Conservation (phyloP, 2,113 vertebrate species). For the Thermophis baileyi region DNA sequence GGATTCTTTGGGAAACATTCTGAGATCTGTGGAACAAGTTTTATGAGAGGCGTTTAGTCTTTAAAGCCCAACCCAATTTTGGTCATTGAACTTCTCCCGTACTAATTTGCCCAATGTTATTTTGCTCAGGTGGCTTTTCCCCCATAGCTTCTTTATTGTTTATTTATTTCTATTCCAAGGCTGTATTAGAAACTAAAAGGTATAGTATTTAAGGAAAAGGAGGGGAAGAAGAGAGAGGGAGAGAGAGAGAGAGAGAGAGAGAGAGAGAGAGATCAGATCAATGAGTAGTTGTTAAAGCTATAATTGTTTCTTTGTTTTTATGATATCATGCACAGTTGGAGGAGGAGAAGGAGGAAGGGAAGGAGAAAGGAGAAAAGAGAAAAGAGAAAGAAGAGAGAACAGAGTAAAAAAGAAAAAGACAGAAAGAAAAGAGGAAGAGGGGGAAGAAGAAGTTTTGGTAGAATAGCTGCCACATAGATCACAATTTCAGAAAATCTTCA, state of each 20-base stretch:
- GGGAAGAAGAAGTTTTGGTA: background rate
- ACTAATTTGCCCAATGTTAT: background rate
- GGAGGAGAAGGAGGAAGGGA: too few species aligned
- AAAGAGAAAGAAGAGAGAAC: background rate
- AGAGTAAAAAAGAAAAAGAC: background rate
- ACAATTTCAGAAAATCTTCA: background rate
- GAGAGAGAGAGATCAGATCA: background rate
- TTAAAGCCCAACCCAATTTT: background rate
- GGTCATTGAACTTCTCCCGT: background rate
- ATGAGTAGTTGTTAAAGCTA: background rate
- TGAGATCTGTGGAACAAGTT: background rate
- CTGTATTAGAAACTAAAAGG: background rate
- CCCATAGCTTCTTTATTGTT: background rate
- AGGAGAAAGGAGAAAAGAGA: background rate
- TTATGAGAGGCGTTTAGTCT: background rate
- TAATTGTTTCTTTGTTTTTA: background rate
- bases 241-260: too few species aligned
- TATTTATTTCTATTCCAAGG: background rate
- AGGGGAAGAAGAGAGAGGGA: background rate
- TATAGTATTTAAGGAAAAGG: background rate
- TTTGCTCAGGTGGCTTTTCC: background rate
- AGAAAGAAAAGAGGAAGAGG: background rate
- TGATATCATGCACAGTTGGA: background rate
- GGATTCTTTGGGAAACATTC: background rate
- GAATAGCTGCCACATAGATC: background rate